Percentiles rank a stretch among this genome's conserved stretches.
These are phyloP conservation scores for Heterocephalus glaber DNA, from an alignment of 2,113 vertebrate species.

Conservation along the genomic window DNA sequence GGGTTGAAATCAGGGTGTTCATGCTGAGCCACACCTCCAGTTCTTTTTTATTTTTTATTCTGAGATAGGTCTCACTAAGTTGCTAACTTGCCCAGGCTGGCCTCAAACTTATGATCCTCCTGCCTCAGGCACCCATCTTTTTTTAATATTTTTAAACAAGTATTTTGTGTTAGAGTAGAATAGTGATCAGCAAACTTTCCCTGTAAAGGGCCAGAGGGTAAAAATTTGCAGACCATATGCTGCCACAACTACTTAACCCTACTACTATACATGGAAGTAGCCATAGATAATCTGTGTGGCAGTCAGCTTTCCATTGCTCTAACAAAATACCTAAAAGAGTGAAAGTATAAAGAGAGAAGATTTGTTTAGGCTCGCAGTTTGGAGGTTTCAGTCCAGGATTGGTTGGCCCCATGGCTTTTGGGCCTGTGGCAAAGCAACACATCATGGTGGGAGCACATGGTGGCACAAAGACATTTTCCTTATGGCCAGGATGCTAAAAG, in stretches of 20 bases:
- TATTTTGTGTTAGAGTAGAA: neutral
- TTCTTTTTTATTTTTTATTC: neutral
- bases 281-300: neutral
- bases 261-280: neutral
- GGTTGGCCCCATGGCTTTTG: neutral
- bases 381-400: neutral
- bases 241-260: neutral
- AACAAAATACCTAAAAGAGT: neutral
- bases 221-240: neutral
- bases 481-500: neutral
- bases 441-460: neutral
- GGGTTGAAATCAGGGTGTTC: neutral
- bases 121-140: neutral
- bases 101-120: neutral
- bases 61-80: neutral
- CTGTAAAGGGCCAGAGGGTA: neutral
- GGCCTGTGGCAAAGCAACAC: neutral
- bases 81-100: neutral
- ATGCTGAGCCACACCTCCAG: neutral
- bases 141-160: constrained; percentile 2
- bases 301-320: neutral
- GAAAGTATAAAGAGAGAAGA: neutral
- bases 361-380: neutral
- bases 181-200: neutral
- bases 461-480: neutral